These are phyloP conservation scores for Anthophora plumipes DNA, from an alignment of 2,888 invertebrate genomes.

Conservation along the genomic window DNA sequence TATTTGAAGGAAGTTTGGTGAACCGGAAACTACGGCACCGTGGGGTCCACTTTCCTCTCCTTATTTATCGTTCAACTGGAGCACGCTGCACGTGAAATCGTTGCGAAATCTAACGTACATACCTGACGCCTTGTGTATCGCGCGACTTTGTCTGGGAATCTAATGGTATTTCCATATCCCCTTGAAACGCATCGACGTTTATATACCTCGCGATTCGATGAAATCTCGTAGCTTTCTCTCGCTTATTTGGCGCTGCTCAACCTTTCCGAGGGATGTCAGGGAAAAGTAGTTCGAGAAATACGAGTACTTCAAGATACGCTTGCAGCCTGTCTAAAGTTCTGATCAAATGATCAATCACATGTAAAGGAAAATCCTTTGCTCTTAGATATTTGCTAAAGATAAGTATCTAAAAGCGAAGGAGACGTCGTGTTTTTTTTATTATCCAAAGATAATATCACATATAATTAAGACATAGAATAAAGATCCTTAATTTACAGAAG, in stretches of 20 bases:
- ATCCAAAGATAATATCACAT: too few relatives aligned
- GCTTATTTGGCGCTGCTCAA: not conserved
- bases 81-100: constrained; percentile 14
- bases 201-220: too few relatives aligned
- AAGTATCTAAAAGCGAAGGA: too few relatives aligned
- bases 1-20: constrained; percentile 26
- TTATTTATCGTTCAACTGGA: constrained; percentile 21
- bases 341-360: too few relatives aligned
- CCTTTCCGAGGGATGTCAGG: not conserved
- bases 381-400: too few relatives aligned
- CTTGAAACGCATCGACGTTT: constrained; percentile 1
- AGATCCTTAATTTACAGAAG: too few relatives aligned
- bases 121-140: not conserved
- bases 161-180: constrained; percentile 20
- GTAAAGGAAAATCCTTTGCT: too few relatives aligned
- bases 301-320: too few relatives aligned
- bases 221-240: not conserved
- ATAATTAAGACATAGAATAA: too few relatives aligned
- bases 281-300: too few relatives aligned
- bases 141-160: constrained; percentile 6
- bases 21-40: constrained; percentile 30
- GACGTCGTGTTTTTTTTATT: too few relatives aligned
- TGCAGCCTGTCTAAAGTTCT: too few relatives aligned
- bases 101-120: constrained; percentile 12
- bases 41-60: constrained; percentile 17